Base-by-base conservation (phyloP, 2,888 invertebrate species). In the Coelopa pilipes region DNA sequence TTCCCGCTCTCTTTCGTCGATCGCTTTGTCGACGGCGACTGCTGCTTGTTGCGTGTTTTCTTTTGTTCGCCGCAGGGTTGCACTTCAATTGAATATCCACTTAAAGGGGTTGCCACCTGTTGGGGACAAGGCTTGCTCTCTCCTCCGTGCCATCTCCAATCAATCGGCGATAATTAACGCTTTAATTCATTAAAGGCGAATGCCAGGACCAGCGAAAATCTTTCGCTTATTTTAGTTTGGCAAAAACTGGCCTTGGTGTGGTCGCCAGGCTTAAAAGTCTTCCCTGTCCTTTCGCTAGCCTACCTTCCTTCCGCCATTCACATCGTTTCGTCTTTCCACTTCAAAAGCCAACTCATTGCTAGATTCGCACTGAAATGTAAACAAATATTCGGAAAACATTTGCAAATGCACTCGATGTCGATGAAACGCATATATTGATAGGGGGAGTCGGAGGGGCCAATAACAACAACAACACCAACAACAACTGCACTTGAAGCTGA, bases 331-430 rank as follows among this genome's bases (percentile, higher is more conserved):
- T 34, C 34, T 34, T 34, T 34, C 7, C 34, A 34, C 7, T 55
- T 11, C 46, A 19, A 57, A 59, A 46, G 21, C 59, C n/a, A 65
- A 81, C 79, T 80, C 81, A 81, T 83, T 80, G 78, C 78, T 72
- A 79, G 81, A 82, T 83, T 80, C 80, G 81, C 77, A 77, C 80
- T 80, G 78, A 81, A 83, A 82, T 83, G 80, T 78, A 80, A 80
- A 78, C 83, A 80, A 79, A 80, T 78, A 79, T 82, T 77, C 75
- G 76, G 74, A 79, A 77, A 82, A 80, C 81, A 81, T 81, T 80
- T 83, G 76, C 79, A 80, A 60, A 1, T 21, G 21, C 13, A 60
- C 60, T 46, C 46, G 21, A 47, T 70, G 34, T 21, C 60, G 21
- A 60, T 70, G 12, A 59, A 60, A 46, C 59, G 59, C 70, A 70